Evolutionary conservation across 2,888 invertebrate genomes (phyloP).

Genomic region (Seira musarum): DNA sequence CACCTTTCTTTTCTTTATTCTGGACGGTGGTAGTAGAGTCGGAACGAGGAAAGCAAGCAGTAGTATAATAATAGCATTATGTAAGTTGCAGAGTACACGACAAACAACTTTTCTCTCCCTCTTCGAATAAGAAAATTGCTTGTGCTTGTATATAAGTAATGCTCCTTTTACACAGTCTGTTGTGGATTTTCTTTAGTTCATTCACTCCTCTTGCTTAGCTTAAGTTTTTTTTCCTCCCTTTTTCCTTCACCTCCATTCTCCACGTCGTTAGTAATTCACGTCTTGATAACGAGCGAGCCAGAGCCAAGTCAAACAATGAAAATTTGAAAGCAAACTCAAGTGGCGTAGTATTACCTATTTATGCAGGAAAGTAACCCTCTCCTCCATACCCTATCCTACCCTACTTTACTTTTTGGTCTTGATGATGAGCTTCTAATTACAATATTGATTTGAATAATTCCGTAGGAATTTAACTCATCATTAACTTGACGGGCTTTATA

Average conservation of each 20-base stretch:
- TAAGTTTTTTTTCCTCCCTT: too few species aligned
- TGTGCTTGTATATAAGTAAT: too few species aligned
- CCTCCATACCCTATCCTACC: background rate
- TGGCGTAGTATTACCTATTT: background rate
- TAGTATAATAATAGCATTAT: background rate
- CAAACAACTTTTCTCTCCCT: background rate
- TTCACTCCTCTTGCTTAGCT: too few species aligned
- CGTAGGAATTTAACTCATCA: background rate
- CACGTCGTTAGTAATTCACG: background rate
- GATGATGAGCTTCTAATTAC: too few species aligned
- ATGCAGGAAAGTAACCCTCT: background rate
- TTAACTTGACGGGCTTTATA: background rate
- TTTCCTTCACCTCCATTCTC: background rate
- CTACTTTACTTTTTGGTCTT: too few species aligned
- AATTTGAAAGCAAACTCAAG: background rate
- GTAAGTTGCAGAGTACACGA: background rate
- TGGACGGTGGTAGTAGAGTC: too few species aligned
- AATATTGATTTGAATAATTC: too few species aligned
- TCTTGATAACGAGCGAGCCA: background rate
- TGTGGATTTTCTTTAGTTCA: constrained; percentile 35
- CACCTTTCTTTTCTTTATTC: background rate
- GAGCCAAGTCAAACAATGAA: background rate
- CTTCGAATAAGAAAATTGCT: too few species aligned
- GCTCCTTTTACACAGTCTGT: background rate
- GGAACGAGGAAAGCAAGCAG: too few species aligned